Conservation (phyloP, 2,888 invertebrate species). For the Melanotus villosus region DNA sequence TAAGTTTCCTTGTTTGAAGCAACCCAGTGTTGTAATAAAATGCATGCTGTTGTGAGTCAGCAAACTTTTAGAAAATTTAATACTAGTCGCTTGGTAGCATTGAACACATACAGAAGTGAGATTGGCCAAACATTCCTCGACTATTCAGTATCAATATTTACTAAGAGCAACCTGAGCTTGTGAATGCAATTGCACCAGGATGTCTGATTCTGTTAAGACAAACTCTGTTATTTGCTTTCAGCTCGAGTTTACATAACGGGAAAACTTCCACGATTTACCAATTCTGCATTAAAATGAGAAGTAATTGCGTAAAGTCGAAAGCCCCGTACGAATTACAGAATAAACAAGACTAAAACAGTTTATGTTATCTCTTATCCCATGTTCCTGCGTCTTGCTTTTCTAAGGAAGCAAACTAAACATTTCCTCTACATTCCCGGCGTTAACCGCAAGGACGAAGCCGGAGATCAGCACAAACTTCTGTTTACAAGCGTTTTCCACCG, state of each 20-base stretch:
- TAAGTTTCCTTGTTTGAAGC: not conserved
- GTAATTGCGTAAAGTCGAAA: conserved; percentile 28
- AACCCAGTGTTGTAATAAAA: not conserved
- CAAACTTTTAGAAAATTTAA: not conserved
- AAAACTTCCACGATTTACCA: conserved; percentile 33
- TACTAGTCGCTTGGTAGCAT: not conserved
- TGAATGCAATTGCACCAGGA: conserved; percentile 36
- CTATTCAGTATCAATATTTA: conserved; percentile 39
- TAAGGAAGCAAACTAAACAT: conserved; percentile 42
- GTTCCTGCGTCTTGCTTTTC: conserved; percentile 31
- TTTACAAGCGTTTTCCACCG: conserved; percentile 26
- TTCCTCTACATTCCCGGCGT: conserved; percentile 32
- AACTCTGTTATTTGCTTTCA: conserved; percentile 29
- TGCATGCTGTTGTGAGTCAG: conserved; percentile 3
- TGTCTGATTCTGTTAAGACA: conserved; percentile 32
- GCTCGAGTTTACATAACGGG: conserved; percentile 26
- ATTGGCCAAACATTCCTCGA: conserved; percentile 21
- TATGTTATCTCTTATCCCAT: conserved; percentile 37
- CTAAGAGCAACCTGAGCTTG: conserved; percentile 28
- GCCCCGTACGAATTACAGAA: conserved; percentile 26
- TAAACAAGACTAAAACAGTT: conserved; percentile 40
- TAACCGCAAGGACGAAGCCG: conserved; percentile 22
- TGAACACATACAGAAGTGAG: not conserved
- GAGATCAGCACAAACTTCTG: conserved; percentile 27
- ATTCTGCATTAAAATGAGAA: conserved; percentile 30